Percentiles rank a stretch among this genome's conserved stretches.
Conservation (phyloP, 1,140 invertebrate species). For the Drosophila willistoni region DNA sequence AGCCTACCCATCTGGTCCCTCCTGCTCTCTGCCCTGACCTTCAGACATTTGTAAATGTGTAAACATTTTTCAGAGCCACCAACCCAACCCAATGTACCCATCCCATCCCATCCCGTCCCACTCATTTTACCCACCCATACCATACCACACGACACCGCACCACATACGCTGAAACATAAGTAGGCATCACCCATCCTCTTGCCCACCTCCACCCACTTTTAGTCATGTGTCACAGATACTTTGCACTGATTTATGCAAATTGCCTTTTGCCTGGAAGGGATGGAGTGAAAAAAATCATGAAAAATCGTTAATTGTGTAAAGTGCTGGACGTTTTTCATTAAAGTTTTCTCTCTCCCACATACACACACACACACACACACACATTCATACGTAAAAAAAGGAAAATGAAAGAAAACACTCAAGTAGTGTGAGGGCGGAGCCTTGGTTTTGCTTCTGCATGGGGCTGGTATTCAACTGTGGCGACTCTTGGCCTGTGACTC, state of each 20-base stretch:
- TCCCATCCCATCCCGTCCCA: neutral
- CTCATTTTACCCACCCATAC: neutral
- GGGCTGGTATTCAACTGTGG: slow-evolving; percentile 6
- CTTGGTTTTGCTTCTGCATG: too few relatives aligned
- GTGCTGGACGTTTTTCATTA: slow-evolving; percentile 72
- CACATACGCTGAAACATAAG: slow-evolving; percentile 10
- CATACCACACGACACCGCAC: neutral
- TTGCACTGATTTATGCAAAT: slow-evolving; percentile 80
- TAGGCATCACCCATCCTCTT: slow-evolving; percentile 13
- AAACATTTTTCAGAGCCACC: slow-evolving; percentile 69
- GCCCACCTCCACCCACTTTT: slow-evolving; percentile 38
- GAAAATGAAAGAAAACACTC: slow-evolving; percentile 4
- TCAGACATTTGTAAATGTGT: slow-evolving; percentile 80
- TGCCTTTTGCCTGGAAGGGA: slow-evolving; percentile 50
- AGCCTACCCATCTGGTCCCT: slow-evolving; percentile 1
- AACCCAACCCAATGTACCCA: neutral
- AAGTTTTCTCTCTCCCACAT: slow-evolving; percentile 34
- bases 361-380: slow-evolving; percentile 27
- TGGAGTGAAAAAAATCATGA: slow-evolving; percentile 62
- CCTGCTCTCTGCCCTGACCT: slow-evolving; percentile 57
- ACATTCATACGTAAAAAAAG: neutral
- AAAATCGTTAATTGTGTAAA: slow-evolving; percentile 80
- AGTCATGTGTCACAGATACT: slow-evolving; percentile 75
- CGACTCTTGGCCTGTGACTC: slow-evolving; percentile 50
- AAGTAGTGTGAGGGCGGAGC: neutral